A percentile compares a stretch with the other conserved stretches of the same genome.
Evolutionary conservation across 2,888 invertebrate species (phyloP).

Genomic region (Patella pellucida): DNA sequence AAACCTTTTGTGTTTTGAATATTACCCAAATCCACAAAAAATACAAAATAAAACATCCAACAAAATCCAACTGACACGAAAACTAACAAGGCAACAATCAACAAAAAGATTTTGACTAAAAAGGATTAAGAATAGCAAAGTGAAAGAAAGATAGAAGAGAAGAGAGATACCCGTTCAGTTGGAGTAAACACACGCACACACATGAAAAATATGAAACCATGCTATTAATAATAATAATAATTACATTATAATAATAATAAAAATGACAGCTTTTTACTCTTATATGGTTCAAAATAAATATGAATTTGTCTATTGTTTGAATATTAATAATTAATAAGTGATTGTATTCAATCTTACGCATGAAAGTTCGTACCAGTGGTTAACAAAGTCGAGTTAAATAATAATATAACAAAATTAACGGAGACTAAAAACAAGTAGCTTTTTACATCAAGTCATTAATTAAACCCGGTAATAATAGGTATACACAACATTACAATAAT

Average conservation of each 20-base stretch:
- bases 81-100: slow-evolving; percentile 3
- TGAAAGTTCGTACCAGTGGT: slow-evolving; percentile 27
- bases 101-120: slow-evolving; percentile 10
- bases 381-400: slow-evolving; percentile 56
- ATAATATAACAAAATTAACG: slow-evolving; percentile 40
- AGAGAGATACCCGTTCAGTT: slow-evolving; percentile 37
- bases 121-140: slow-evolving; percentile 25
- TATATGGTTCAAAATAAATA: slow-evolving; percentile 32
- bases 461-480: slow-evolving; percentile 3
- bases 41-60: slow-evolving; percentile 13
- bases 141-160: slow-evolving; percentile 10
- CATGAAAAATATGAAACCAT: slow-evolving; percentile 26
- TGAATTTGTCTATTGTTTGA: slow-evolving; percentile 15
- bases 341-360: slow-evolving; percentile 21
- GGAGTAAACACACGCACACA: slow-evolving; percentile 30
- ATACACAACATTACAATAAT: slow-evolving; percentile 15
- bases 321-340: slow-evolving; percentile 6
- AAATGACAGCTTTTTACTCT: too few species aligned
- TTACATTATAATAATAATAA: slow-evolving; percentile 5
- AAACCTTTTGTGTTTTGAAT: slow-evolving; percentile 17
- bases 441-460: slow-evolving; percentile 20
- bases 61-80: slow-evolving; percentile 2
- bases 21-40: slow-evolving; percentile 18
- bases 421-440: slow-evolving; percentile 47
- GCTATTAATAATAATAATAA: slow-evolving; percentile 24